Evolutionary conservation across 2,113 vertebrate genomes (phyloP).

Genomic region (Mesitornis unicolor): DNA sequence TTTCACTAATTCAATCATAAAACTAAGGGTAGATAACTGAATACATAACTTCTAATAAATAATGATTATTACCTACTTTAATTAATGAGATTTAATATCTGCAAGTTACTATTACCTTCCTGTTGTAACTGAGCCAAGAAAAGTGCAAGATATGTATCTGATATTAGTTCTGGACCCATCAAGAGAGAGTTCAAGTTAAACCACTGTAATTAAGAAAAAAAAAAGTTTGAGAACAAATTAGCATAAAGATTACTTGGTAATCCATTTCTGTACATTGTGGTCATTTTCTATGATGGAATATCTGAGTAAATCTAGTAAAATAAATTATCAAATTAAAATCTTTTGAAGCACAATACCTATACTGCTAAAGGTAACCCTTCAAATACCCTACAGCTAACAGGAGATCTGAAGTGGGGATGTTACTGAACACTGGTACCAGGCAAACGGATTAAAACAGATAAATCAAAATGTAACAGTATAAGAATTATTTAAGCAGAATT

Average conservation of each 20-base stretch:
- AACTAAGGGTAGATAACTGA: slow-evolving; percentile 1
- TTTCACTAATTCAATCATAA: slow-evolving; percentile 22
- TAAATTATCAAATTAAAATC: not conserved
- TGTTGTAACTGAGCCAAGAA: slow-evolving; percentile 98
- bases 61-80: slow-evolving; percentile 41
- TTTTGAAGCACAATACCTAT: not conserved
- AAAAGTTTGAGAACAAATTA: slow-evolving; percentile 53
- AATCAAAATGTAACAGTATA: not conserved
- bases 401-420: not conserved
- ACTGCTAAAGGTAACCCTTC: not conserved
- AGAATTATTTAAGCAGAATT: not conserved
- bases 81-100: slow-evolving; percentile 30
- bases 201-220: slow-evolving; percentile 84
- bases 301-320: not conserved
- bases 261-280: slow-evolving; percentile 18
- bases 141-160: slow-evolving; percentile 97
- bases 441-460: not conserved
- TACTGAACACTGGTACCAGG: not conserved
- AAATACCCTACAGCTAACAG: not conserved
- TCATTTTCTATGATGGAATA: not conserved
- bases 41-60: not conserved
- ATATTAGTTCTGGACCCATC: slow-evolving; percentile 98
- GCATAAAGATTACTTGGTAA: not conserved
- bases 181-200: slow-evolving; percentile 99
- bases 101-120: slow-evolving; percentile 85